Evolutionary conservation across 2,113 vertebrate species (phyloP).

Genomic region (Malurus cyaneus): DNA sequence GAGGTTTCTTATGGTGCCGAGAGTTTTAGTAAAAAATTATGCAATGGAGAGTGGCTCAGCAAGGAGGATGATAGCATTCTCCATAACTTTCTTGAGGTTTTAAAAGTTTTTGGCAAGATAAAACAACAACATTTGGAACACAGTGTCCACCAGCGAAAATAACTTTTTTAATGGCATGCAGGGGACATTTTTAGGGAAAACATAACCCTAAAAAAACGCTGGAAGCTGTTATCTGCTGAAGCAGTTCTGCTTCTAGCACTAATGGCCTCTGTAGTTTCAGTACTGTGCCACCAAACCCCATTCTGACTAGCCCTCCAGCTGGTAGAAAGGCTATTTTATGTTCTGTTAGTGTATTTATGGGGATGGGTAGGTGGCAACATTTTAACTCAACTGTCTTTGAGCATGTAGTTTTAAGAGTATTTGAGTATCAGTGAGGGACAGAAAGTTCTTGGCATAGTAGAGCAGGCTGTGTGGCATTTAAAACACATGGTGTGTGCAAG

Average conservation of each 20-base stretch:
- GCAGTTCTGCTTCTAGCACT: constrained; percentile 1
- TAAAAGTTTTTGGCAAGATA: neutral
- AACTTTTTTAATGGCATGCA: neutral
- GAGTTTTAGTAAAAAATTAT: constrained; percentile 19
- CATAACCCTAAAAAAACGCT: neutral
- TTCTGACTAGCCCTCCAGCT: constrained; percentile 41
- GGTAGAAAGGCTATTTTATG: neutral
- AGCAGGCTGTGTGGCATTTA: constrained; percentile 41
- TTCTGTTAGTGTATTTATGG: constrained; percentile 46
- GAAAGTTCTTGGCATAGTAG: constrained; percentile 11
- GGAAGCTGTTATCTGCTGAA: constrained; percentile 23
- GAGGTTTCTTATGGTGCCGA: constrained; percentile 34
- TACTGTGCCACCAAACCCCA: constrained; percentile 1
- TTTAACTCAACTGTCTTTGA: constrained; percentile 32
- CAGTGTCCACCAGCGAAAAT: neutral
- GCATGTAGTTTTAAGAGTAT: neutral
- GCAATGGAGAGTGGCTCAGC: neutral
- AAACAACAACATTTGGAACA: neutral
- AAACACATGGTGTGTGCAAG: constrained; percentile 39
- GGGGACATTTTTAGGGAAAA: constrained; percentile 14
- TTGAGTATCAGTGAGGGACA: constrained; percentile 2
- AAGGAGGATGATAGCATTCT: neutral
- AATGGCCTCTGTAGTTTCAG: neutral
- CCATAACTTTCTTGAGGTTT: neutral
- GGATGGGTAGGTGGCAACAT: constrained; percentile 42